These are phyloP conservation scores for Linnaemya tessellans DNA, from an alignment of 2,888 invertebrate species.

Conservation along the genomic window DNA sequence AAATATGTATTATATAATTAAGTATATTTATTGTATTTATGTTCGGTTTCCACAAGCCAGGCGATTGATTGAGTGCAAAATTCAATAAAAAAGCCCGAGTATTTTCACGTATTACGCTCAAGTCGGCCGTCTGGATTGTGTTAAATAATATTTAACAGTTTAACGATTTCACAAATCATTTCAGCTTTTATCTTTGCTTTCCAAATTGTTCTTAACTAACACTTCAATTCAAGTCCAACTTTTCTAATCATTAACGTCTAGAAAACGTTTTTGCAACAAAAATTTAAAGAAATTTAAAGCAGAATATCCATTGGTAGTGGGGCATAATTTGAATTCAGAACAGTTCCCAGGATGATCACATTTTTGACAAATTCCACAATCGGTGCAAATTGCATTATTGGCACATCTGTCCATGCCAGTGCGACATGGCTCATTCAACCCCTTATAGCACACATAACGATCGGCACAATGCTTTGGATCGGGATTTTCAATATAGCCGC, in stretches of 20 bases:
- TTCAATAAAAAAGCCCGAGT: too few species aligned
- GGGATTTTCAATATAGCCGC: constrained; percentile 67
- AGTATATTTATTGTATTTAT: not conserved
- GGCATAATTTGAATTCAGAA: constrained; percentile 63
- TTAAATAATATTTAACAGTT: not conserved
- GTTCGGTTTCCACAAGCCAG: too few species aligned
- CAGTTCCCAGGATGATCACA: constrained; percentile 61
- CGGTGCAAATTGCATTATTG: constrained; percentile 60
- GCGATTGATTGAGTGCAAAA: too few species aligned
- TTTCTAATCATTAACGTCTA: constrained; percentile 24
- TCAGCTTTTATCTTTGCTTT: not conserved
- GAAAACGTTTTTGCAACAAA: constrained; percentile 50
- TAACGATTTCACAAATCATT: not conserved
- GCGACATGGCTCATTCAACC: constrained; percentile 57
- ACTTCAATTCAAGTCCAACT: not conserved
- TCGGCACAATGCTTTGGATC: constrained; percentile 60
- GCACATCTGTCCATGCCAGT: constrained; percentile 60
- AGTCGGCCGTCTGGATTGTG: too few species aligned
- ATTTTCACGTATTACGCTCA: too few species aligned
- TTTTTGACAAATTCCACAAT: constrained; percentile 70
- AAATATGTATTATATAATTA: not conserved
- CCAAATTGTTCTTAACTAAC: not conserved
- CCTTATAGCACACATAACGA: constrained; percentile 68
- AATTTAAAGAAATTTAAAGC: constrained; percentile 51
- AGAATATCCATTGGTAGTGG: constrained; percentile 23